phyloP scores from a whole-genome alignment of 2,797 vertebrate species.

The Simalia tracyae region DNA sequence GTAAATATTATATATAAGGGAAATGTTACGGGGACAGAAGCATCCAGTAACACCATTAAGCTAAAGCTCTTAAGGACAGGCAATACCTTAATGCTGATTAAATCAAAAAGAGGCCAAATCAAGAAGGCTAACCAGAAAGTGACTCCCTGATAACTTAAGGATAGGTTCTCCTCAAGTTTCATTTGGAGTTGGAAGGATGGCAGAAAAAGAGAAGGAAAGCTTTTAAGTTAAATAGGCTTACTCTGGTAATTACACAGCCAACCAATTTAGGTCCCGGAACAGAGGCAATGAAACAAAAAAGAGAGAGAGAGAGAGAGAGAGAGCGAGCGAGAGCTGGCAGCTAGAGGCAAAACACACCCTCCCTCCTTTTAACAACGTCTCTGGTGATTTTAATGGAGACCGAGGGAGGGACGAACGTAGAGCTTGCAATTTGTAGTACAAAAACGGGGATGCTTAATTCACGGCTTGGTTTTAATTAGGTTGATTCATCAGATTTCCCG shows the following conservation, averaged over 20 bases:
- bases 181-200: conserved; percentile 77
- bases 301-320: not conserved
- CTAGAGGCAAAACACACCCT: conserved; percentile 79
- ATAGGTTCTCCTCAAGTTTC: conserved; percentile 95
- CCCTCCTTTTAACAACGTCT: conserved; percentile 73
- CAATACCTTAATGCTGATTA: conserved; percentile 97
- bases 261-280: conserved; percentile 88
- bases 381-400: conserved; percentile 80
- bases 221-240: conserved; percentile 97
- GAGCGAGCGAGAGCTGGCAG: conserved; percentile 72
- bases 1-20: conserved; percentile 82
- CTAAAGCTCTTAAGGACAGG: conserved; percentile 95
- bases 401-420: conserved; percentile 74
- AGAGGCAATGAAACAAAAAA: conserved; percentile 84
- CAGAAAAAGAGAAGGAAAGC: conserved; percentile 71
- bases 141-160: conserved; percentile 92
- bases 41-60: conserved; percentile 97
- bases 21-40: conserved; percentile 85
- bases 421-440: conserved; percentile 77
- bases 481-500: conserved; percentile 77
- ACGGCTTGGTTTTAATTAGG: conserved; percentile 81
- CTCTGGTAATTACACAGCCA: conserved; percentile 95
- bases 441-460: conserved; percentile 81
- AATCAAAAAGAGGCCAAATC: conserved; percentile 95
- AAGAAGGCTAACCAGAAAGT: conserved; percentile 89